Conservation (phyloP, 2,888 invertebrate species). For the Platycheirus rosarum region DNA sequence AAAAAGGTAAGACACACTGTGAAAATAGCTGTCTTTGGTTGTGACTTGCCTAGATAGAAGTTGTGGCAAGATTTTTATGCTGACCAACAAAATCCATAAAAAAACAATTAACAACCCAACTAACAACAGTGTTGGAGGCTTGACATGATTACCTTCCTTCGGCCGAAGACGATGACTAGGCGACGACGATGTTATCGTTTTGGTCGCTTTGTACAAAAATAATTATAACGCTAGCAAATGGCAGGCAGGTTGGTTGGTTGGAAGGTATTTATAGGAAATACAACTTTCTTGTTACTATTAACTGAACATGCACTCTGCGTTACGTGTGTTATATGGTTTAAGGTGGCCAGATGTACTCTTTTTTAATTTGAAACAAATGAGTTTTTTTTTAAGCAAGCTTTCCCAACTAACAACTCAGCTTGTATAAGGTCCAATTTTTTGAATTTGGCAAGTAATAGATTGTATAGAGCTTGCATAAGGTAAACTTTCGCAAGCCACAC, state of each 20-base stretch:
- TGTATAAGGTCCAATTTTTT: too few relatives aligned
- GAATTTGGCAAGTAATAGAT: too few relatives aligned
- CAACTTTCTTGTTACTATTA: slow-evolving; percentile 63
- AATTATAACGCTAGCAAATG: slow-evolving; percentile 52
- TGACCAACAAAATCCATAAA: slow-evolving; percentile 53
- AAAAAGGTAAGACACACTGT: slow-evolving; percentile 63
- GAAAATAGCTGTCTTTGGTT: slow-evolving; percentile 31
- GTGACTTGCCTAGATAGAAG: not conserved
- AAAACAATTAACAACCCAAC: slow-evolving; percentile 64
- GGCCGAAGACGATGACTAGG: not conserved
- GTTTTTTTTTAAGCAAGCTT: too few relatives aligned
- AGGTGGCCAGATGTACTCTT: slow-evolving; percentile 19
- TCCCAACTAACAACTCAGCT: too few relatives aligned
- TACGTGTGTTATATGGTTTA: slow-evolving; percentile 42
- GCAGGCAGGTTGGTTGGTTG: too few relatives aligned
- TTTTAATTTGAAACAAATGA: not conserved
- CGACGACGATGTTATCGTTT: not conserved
- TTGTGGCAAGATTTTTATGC: slow-evolving; percentile 30
- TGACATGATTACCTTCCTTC: slow-evolving; percentile 68
- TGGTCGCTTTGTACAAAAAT: slow-evolving; percentile 32
- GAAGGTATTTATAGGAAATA: slow-evolving; percentile 64
- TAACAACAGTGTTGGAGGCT: slow-evolving; percentile 57
- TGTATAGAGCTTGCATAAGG: too few relatives aligned
- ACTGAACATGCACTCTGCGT: slow-evolving; percentile 48
- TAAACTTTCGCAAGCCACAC: too few relatives aligned